Evolutionary conservation across 2,888 invertebrate species (phyloP).

Genomic region (Xylophagus ater): DNA sequence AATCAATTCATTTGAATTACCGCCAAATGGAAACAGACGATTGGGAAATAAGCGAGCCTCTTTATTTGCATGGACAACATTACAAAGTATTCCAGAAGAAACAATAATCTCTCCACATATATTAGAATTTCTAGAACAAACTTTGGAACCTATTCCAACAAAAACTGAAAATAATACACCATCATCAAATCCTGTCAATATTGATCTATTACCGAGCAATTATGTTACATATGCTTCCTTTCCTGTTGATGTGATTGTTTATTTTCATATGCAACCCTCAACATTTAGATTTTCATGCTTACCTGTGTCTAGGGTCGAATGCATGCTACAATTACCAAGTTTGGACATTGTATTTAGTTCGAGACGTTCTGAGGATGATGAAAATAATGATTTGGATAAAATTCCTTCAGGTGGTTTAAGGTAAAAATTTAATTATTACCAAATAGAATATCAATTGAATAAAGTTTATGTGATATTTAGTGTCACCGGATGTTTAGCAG

Average conservation of each 20-base stretch:
- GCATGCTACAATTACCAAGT: constrained; percentile 91
- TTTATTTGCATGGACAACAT: constrained; percentile 87
- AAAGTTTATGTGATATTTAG: constrained; percentile 51
- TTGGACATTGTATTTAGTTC: constrained; percentile 95
- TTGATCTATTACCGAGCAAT: constrained; percentile 52
- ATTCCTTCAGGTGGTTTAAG: constrained; percentile 35
- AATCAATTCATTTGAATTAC: constrained; percentile 29
- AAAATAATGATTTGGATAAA: constrained; percentile 29
- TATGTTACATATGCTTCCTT: constrained; percentile 87
- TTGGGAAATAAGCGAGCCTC: constrained; percentile 74
- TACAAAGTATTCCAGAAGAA: constrained; percentile 95
- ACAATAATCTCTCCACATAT: constrained; percentile 96
- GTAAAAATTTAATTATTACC: constrained; percentile 13
- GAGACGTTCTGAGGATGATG: constrained; percentile 68
- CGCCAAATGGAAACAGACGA: constrained; percentile 38
- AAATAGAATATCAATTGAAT: not conserved
- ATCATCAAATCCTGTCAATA: constrained; percentile 36
- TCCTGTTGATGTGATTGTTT: constrained; percentile 97
- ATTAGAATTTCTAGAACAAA: constrained; percentile 93
- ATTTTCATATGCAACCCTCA: constrained; percentile 96
- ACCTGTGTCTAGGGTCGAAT: constrained; percentile 91
- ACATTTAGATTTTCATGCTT: constrained; percentile 92
- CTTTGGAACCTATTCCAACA: constrained; percentile 85
- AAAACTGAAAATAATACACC: constrained; percentile 39
- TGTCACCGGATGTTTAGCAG: constrained; percentile 91